phyloP scores from a whole-genome alignment of 2,888 invertebrate species.

The Sminthurinus aureus region DNA sequence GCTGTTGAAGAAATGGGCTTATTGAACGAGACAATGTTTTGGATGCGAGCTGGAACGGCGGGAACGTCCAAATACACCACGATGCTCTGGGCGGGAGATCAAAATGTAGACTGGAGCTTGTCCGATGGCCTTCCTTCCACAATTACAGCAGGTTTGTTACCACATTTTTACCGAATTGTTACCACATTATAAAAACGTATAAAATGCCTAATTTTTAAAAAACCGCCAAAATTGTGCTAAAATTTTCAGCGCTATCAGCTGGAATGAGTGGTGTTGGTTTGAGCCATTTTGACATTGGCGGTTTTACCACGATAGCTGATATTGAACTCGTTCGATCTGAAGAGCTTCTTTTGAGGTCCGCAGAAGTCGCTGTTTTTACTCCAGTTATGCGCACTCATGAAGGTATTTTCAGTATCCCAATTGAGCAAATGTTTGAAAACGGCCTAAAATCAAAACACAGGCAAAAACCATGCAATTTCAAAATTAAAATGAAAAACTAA shows the following conservation, averaged over 20 bases:
- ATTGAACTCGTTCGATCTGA: conserved; percentile 50
- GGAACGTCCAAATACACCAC: conserved; percentile 48
- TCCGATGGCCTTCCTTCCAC: conserved; percentile 58
- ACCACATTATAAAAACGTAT: too few relatives aligned
- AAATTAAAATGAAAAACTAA: too few relatives aligned
- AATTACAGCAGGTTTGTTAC: conserved; percentile 49
- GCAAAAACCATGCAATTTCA: too few relatives aligned
- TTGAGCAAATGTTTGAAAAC: background rate
- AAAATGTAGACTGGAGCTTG: conserved; percentile 59
- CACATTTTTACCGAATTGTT: too few relatives aligned
- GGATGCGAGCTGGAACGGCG: conserved; percentile 54
- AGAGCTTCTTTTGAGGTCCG: conserved; percentile 59
- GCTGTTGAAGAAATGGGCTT: conserved; percentile 50
- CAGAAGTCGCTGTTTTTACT: conserved; percentile 60
- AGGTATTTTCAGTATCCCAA: conserved; percentile 50
- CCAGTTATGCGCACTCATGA: conserved; percentile 60
- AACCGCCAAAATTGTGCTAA: too few relatives aligned
- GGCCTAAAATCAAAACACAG: too few relatives aligned
- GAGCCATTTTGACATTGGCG: conserved; percentile 60
- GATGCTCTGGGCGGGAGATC: conserved; percentile 60
- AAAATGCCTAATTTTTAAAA: too few relatives aligned
- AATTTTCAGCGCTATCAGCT: conserved; percentile 54
- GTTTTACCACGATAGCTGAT: conserved; percentile 56
- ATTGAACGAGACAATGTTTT: conserved; percentile 53
- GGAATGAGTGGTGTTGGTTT: conserved; percentile 59